Evolutionary conservation across 2,888 invertebrate species (phyloP), one percentile per base, ranked within the genome.

Genomic region (Apocheima hispidaria): DNA sequence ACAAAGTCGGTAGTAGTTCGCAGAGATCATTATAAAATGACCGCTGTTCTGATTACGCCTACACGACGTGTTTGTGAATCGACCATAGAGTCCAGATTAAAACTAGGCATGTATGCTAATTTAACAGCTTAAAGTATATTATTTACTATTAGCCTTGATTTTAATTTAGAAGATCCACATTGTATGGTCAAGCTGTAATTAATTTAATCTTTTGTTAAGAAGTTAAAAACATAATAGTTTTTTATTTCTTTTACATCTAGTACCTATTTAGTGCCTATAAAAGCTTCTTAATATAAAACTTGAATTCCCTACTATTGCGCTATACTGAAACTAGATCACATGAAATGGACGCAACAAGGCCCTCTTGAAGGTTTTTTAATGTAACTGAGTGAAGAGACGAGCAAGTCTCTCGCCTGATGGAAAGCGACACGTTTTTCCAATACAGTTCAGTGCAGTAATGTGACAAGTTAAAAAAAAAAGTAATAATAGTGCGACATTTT

Each of bases 21-120:
- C 67, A 68, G 56, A 60, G 65, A 63, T 63, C 50, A 41, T 69
- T 63, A 63, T 55, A 61, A 64, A 56, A 79, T 75, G 76, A 75
- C 73, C 72, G 73, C 77, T 74, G 75, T 78, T 71, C 77, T 74
- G 74, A 78, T 71, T 72, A 82, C 87, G 81, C 90, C 90, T 84
- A 90, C 84, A 62, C 66, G 52, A 51, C 69, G 64, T 55, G 60
- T 71, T 88, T 87, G 88, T 90, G 90, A 90, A 90, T 90, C 89
- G 88, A 87, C 68, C 73, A 66, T 18, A 20, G 23, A 35, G 33
- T 48, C 36, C 33, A 36, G 50, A 30, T 50, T 21, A n/a, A 2
- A 58, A 51, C 35, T 50, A 21, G 2, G 9, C 20, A 35, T 16
- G 30, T 51, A 51, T 51, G 38, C 10, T 51, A 40, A 51, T 16